Percentiles rank a stretch among this genome's conserved stretches.
phyloP scores from a whole-genome alignment of 2,797 vertebrate species.

The Notolepis coatsorum region DNA sequence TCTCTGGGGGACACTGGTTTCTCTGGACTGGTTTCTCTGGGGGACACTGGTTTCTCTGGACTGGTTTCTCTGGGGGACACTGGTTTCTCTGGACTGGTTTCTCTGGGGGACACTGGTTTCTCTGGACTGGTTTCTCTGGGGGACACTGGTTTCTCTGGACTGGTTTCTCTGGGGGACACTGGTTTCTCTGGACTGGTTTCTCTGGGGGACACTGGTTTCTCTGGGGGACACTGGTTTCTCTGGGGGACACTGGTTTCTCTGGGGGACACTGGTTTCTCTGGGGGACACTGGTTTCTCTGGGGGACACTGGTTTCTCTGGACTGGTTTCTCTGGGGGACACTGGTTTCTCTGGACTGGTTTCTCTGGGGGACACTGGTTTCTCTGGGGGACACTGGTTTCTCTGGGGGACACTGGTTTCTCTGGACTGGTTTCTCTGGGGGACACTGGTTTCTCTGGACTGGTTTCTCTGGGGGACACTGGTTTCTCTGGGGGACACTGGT shows the following conservation, averaged over 20 bases:
- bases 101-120: neutral
- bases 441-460: neutral
- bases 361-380: neutral
- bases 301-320: neutral
- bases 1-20: slow-evolving; percentile 1
- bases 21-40: slow-evolving; percentile 11
- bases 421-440: slow-evolving; percentile 7
- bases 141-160: neutral
- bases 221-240: neutral
- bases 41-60: neutral
- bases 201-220: too few relatives aligned
- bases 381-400: too few relatives aligned
- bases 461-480: slow-evolving; percentile 3
- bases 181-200: too few relatives aligned
- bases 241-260: slow-evolving; percentile 12
- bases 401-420: neutral
- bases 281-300: slow-evolving; percentile 11
- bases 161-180: slow-evolving; percentile 1
- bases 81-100: slow-evolving; percentile 7
- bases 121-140: slow-evolving; percentile 10
- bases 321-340: slow-evolving; percentile 4
- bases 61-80: slow-evolving; percentile 4
- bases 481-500: too few relatives aligned
- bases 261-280: neutral
- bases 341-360: slow-evolving; percentile 7